Base-by-base conservation (phyloP, 1,140 invertebrate genomes). In the Heliconius nattereri region DNA sequence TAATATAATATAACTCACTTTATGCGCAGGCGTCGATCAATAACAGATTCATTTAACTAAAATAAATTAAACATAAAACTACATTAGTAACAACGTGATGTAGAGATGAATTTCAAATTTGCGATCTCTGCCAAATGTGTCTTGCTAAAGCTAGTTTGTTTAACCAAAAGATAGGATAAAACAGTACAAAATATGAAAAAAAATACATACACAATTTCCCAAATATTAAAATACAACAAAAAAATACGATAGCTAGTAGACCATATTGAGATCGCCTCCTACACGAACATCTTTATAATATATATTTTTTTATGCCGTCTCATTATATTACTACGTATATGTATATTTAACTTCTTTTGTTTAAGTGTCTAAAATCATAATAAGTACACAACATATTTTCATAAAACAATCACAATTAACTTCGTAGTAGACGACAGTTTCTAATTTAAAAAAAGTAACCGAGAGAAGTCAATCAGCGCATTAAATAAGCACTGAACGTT, bases 21-120 rank as follows among this genome's bases (percentile, higher is more conserved):
- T 66, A 66, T 26, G 26, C 60, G 3, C 60, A 66, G 29, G 60
- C 60, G 7, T 16, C 60, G 60, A 66, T 66, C 60, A 66, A 26
- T 66, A 66, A 16, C 60, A 66, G 13, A 11, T 66, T 66, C 13
- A 66, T 13, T 26, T 66, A 66, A 29, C 9, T 16, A 66, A 66
- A 66, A 66, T 66, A 66, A 66, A 66, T 66, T 66, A 66, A 66
- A 66, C 60, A 66, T 29, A 66, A 66, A 66, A 26, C 13, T 66
- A 66, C 13, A 66, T 66, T 29, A 66, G 60, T 16, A 26, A 13
- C 26, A 66, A 16, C 26, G 60, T 66, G 60, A 66, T 66, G 60
- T 26, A 11, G 8, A 26, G 60, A 13, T 66, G 23, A 66, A 66
- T 66, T 29, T 26, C 20, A 26, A 57, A 20, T 9, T 57, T 11